Percentiles rank a stretch among this genome's conserved stretches.
phyloP scores from a whole-genome alignment of 2,113 vertebrate species.

The Mixornis gularis region DNA sequence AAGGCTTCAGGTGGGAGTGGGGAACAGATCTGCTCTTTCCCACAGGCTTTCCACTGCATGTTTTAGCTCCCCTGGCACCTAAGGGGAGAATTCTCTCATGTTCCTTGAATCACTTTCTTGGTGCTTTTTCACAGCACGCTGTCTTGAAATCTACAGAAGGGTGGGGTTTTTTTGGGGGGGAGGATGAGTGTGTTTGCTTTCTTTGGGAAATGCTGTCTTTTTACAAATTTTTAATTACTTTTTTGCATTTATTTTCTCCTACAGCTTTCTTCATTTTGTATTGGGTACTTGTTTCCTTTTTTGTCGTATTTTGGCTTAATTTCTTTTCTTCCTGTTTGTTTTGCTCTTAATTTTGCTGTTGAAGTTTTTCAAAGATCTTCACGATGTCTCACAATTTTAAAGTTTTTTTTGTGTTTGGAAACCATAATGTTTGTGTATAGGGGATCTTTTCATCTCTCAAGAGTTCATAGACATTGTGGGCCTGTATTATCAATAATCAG shows the following conservation, averaged over 20 bases:
- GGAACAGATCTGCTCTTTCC: neutral
- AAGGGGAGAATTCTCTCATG: neutral
- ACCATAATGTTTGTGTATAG: rapidly evolving
- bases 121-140: neutral
- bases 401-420: neutral
- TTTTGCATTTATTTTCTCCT: neutral
- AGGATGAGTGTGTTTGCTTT: neutral
- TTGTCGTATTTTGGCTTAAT: neutral
- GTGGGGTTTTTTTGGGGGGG: rapidly evolving
- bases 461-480: neutral
- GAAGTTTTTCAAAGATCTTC: neutral
- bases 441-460: neutral
- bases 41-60: neutral
- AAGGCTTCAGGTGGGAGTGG: neutral
- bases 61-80: neutral
- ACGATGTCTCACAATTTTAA: neutral
- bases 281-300: too few relatives aligned
- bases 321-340: neutral
- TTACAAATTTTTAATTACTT: neutral
- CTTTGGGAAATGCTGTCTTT: neutral
- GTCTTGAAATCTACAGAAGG: neutral
- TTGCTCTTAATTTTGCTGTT: neutral
- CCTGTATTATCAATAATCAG: neutral
- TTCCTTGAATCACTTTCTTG: neutral
- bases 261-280: neutral